phyloP scores from a whole-genome alignment of 2,113 vertebrate species.

The Cyphomyrus discorhynchus region DNA sequence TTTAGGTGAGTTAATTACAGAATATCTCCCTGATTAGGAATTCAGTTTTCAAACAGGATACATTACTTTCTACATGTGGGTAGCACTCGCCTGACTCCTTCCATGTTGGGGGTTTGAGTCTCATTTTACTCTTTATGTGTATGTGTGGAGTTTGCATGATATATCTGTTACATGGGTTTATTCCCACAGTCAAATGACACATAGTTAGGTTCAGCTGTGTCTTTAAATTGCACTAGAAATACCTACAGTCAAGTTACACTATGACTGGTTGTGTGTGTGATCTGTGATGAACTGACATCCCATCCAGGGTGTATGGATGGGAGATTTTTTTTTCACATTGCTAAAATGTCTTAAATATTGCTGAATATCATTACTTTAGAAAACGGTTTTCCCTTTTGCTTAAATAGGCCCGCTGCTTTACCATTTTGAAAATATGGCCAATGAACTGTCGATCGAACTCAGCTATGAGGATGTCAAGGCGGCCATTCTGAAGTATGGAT shows the following conservation, averaged over 20 bases:
- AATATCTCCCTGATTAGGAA: neutral
- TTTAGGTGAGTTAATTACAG: conserved; percentile 69
- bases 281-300: neutral
- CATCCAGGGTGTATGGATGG: neutral
- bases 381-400: conserved; percentile 1
- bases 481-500: conserved; percentile 84
- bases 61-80: neutral
- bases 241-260: neutral
- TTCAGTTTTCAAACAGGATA: neutral
- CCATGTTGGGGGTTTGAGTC: neutral
- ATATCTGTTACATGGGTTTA: neutral
- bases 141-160: neutral
- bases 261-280: neutral
- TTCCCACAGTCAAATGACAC: neutral
- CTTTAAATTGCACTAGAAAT: neutral
- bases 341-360: neutral
- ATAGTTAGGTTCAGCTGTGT: neutral
- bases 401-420: conserved; percentile 85
- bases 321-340: neutral
- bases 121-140: neutral
- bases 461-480: conserved; percentile 92
- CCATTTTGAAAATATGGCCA: conserved; percentile 96
- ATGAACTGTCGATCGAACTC: conserved; percentile 93
- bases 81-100: neutral
- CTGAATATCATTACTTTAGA: neutral